Evolutionary conservation across 2,888 invertebrate genomes (phyloP).

Genomic region (Argynnis bischoffii): DNA sequence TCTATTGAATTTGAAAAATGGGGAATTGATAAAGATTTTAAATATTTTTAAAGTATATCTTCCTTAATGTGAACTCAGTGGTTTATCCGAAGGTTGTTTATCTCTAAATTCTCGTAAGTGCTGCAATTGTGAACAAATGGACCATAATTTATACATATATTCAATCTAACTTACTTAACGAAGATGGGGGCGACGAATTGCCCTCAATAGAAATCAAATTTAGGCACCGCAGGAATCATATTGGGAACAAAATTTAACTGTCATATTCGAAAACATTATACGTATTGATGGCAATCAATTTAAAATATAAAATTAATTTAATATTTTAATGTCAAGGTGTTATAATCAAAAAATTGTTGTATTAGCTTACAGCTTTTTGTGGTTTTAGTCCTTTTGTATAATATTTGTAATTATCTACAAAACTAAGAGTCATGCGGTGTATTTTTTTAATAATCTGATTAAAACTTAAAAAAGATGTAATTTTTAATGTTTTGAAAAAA

Average conservation of each 20-base stretch:
- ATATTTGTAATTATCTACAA: too few species aligned
- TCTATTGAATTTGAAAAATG: constrained; percentile 47
- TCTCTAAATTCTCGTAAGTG: constrained; percentile 19
- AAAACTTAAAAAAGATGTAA: too few species aligned
- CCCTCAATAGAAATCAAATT: constrained; percentile 76
- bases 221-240: constrained; percentile 44
- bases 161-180: constrained; percentile 63
- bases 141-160: constrained; percentile 44
- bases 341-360: too few species aligned
- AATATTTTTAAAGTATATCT: neutral
- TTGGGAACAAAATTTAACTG: constrained; percentile 12
- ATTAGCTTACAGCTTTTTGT: too few species aligned
- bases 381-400: too few species aligned
- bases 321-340: neutral
- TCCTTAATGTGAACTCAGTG: neutral
- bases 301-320: neutral
- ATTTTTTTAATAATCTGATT: too few species aligned
- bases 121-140: constrained; percentile 34
- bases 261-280: neutral
- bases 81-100: constrained; percentile 3
- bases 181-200: constrained; percentile 74
- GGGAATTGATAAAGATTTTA: neutral
- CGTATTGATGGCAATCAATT: neutral
- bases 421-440: too few species aligned
- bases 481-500: too few species aligned